phyloP scores from a whole-genome alignment of 2,888 invertebrate species.

The Auanema freiburgensis region DNA sequence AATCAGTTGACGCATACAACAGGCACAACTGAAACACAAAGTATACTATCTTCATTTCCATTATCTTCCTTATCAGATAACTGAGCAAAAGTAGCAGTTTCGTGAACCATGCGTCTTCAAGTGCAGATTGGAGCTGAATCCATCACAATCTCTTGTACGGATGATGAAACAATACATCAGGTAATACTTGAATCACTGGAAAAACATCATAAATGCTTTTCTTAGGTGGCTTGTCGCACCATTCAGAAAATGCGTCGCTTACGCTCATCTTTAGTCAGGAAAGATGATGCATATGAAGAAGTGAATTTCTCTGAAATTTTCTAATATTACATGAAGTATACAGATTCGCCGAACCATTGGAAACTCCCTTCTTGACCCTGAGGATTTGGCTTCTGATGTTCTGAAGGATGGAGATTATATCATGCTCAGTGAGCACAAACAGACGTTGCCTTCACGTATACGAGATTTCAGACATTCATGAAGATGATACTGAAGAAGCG shows the following conservation, averaged over 20 bases:
- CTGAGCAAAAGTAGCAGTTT: no score
- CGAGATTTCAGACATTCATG: constrained; percentile 21
- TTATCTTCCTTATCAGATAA: no score
- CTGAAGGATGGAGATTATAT: constrained; percentile 73
- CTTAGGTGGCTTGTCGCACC: constrained; percentile 37
- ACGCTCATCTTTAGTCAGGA: constrained; percentile 26
- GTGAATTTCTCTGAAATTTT: neutral
- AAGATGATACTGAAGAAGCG: constrained; percentile 38
- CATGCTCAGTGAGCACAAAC: constrained; percentile 69
- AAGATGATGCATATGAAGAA: constrained; percentile 18
- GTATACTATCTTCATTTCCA: no score
- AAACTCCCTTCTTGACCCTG: constrained; percentile 71
- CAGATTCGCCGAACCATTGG: constrained; percentile 71
- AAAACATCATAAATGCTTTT: neutral
- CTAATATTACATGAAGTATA: neutral
- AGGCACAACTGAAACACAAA: no score
- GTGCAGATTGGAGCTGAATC: constrained; percentile 48
- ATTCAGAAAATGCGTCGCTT: constrained; percentile 40
- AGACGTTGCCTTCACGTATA: no score
- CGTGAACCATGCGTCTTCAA: constrained; percentile 42
- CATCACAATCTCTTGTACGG: constrained; percentile 42
- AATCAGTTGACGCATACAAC: no score
- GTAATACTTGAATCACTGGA: constrained; percentile 17
- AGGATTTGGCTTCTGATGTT: constrained; percentile 70
- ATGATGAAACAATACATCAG: constrained; percentile 35